Evolutionary conservation across 2,797 vertebrate species (phyloP).

Genomic region (Intellagama lesueurii): DNA sequence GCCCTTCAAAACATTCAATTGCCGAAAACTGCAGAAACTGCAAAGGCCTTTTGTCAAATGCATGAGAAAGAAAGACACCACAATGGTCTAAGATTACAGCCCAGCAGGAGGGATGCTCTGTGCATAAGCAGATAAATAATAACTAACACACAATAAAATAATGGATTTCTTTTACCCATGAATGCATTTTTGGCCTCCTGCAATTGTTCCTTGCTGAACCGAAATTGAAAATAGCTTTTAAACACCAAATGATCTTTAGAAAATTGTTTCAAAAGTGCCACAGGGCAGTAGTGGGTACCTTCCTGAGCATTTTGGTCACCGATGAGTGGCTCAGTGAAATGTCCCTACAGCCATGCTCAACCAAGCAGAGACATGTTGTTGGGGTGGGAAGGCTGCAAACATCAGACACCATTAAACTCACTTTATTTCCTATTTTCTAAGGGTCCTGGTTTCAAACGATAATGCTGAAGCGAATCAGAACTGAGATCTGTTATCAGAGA

Average conservation of each 20-base stretch:
- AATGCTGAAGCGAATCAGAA: conserved; percentile 49
- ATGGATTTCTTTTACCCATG: conserved; percentile 59
- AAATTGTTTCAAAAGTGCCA: conserved; percentile 60
- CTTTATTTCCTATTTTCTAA: conserved; percentile 49
- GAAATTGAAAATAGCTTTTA: conserved; percentile 70
- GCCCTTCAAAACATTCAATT: conserved; percentile 54
- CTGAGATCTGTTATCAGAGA: neutral
- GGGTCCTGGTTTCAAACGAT: conserved; percentile 42
- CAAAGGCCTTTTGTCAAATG: conserved; percentile 41
- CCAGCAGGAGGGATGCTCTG: conserved; percentile 46
- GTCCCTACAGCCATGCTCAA: conserved; percentile 59
- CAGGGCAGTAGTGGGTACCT: conserved; percentile 47
- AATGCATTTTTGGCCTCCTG: conserved; percentile 44
- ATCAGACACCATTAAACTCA: conserved; percentile 46
- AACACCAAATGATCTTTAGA: conserved; percentile 61
- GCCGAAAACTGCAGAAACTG: conserved; percentile 38
- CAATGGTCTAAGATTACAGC: conserved; percentile 20
- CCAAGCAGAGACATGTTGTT: conserved; percentile 55
- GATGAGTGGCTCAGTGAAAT: conserved; percentile 56
- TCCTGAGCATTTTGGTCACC: conserved; percentile 51
- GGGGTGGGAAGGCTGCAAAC: conserved; percentile 35
- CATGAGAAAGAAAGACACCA: conserved; percentile 46
- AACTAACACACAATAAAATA: conserved; percentile 52
- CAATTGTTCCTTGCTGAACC: conserved; percentile 68
- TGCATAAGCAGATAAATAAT: conserved; percentile 65